Evolutionary conservation across 2,888 invertebrate species (phyloP).

Genomic region (Poecilus cupreus): DNA sequence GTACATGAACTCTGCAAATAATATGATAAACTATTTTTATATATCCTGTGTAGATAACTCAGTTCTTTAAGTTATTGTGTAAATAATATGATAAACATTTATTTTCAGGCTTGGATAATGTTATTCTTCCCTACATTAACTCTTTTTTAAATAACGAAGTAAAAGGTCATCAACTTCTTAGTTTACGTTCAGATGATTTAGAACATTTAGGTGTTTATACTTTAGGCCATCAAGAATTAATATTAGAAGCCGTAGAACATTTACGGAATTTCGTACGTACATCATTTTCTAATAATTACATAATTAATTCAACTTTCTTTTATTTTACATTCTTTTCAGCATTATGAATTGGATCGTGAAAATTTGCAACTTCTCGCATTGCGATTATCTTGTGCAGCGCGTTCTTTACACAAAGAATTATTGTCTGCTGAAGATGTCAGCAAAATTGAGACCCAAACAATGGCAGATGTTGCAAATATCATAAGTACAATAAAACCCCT

Average conservation of each 20-base stretch:
- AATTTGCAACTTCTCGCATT: slow-evolving; percentile 93
- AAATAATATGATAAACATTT: slow-evolving; percentile 56
- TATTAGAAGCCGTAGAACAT: slow-evolving; percentile 94
- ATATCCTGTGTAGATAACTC: slow-evolving; percentile 50
- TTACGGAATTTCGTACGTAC: slow-evolving; percentile 88
- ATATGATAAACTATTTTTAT: slow-evolving; percentile 49
- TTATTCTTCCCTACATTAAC: slow-evolving; percentile 86
- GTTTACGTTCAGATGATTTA: slow-evolving; percentile 90
- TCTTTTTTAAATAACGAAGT: slow-evolving; percentile 88
- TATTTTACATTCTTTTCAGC: slow-evolving; percentile 75
- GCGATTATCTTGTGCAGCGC: slow-evolving; percentile 88
- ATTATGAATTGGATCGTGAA: slow-evolving; percentile 93
- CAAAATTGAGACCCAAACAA: slow-evolving; percentile 84
- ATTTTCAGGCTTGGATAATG: slow-evolving; percentile 83
- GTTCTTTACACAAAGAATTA: slow-evolving; percentile 84
- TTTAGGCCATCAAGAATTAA: slow-evolving; percentile 94
- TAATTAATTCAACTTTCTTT: slow-evolving; percentile 48
- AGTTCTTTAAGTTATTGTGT: slow-evolving; percentile 49
- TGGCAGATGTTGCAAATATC: slow-evolving; percentile 90
- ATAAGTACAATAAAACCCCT: slow-evolving; percentile 90
- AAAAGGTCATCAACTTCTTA: slow-evolving; percentile 87
- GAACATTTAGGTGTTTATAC: slow-evolving; percentile 89
- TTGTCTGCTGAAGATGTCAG: slow-evolving; percentile 75
- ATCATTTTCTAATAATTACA: slow-evolving; percentile 38
- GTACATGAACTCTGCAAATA: slow-evolving; percentile 61